phyloP scores from a whole-genome alignment of 2,113 vertebrate genomes.

The Ginglymostoma cirratum region DNA sequence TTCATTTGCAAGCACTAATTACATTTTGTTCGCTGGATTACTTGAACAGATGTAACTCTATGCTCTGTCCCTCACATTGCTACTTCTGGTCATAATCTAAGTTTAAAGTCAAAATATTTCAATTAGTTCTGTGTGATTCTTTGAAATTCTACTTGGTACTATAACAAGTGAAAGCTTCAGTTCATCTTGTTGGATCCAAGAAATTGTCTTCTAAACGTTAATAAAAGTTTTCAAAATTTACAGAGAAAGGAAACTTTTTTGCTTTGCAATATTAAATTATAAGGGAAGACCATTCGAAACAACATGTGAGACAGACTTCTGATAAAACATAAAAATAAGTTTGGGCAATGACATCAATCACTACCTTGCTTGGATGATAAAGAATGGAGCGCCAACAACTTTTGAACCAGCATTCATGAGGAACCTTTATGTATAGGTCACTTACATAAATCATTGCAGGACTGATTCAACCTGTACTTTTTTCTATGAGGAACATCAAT shows the following conservation, averaged over 20 bases:
- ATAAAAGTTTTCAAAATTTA: not conserved
- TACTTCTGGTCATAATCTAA: not conserved
- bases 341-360: not conserved
- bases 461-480: slow-evolving; percentile 1
- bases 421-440: not conserved
- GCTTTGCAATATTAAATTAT: not conserved
- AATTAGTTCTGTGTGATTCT: not conserved
- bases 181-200: not conserved
- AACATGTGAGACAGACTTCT: not conserved
- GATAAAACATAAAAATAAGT: not conserved
- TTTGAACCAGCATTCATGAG: not conserved
- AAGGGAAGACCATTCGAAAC: not conserved
- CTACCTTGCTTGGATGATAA: not conserved
- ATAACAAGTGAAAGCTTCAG: not conserved
- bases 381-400: not conserved
- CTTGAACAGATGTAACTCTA: not conserved
- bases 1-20: not conserved
- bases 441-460: slow-evolving; percentile 19
- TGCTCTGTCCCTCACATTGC: not conserved
- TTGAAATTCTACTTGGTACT: not conserved
- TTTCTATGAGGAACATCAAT: not conserved
- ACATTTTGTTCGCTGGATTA: not conserved
- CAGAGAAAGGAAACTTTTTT: not conserved
- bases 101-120: not conserved
- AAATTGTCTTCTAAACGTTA: not conserved